Base-by-base conservation (phyloP, 2,113 vertebrate genomes). In the Ranitomeya variabilis region DNA sequence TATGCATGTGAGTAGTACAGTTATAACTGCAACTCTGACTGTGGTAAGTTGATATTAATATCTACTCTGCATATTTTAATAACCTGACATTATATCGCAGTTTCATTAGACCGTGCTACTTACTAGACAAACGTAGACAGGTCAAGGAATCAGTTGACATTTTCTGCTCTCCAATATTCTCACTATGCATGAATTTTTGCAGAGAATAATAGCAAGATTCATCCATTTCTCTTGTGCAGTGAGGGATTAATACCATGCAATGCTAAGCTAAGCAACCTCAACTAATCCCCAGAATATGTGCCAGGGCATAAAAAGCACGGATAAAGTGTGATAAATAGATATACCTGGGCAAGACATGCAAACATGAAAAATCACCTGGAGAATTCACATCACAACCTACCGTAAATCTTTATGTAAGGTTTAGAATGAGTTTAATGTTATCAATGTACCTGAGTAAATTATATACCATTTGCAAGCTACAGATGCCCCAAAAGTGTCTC, bases 201-300 rank as follows among this genome's bases (percentile, higher is more conserved):
- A 19, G 19, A 76, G 31, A 57, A 88, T 81, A 88, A 76, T 88
- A 88, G 80, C 86, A 18, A 60, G 86, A 88, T 88, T 88, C 67
- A 82, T 83, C 79, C 86, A 82, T 52, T 81, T 87, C 15, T 54
- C 21, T n/a, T 76, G 80, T 71, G 59, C 71, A 62, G 31, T 45
- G 9, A 64, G 69, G 80, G 87, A 88, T 88, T 74, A 37, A 88
- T 74, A 37, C 79, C 37, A 18, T 54, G 69, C 69, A 83, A 88
- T 83, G 14, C 54, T 76, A 83, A 83, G 71, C 87, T 73, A 66
- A 76, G 80, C 52, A 23, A 83, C 55, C 86, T 79, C 31, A 26
- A n/a, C 54, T 88, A 88, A 88, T 88, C 86, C 59, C 13, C 62
- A 73, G 79, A 88, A 73, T 74, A 88, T 83, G 79, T 88, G 66